Evolutionary conservation across 2,888 invertebrate species (phyloP), one percentile per base, ranked within the genome.

Genomic region (Tetranychus truncatus): DNA sequence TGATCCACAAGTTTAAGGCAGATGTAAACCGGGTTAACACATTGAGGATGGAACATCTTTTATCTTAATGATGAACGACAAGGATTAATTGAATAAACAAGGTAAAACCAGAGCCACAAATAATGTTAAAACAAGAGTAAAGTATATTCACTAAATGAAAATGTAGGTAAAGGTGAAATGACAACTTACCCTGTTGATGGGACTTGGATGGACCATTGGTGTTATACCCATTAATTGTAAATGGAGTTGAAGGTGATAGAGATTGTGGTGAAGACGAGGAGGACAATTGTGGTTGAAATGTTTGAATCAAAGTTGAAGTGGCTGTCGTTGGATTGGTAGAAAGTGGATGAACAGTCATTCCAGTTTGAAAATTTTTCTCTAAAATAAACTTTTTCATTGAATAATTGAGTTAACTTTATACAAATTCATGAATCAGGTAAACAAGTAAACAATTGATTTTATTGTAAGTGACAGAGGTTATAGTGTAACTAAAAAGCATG

Each of bases 281-380:
- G 9, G 55, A 55, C 15, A 34, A 15, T 55, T 55, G 55, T 55
- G 55, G 55, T 7, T 55, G 55, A 15, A 15, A 55, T 55, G 55
- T 15, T 55, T 55, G 55, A 1, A 55, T 9, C 9, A 55, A 15
- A 15, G 55, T 9, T 55, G 55, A 55, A 55, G 9, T 55, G 11
- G 55, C 15, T 55, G 55, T 9, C 55, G 55, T 9, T 55, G 55
- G 55, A 15, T 55, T 9, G 9, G 5, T 15, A 55, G 55, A 55
- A 55, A 55, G 55, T 55, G 55, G 55, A 55, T 55, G 55, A 55
- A 55, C 55, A 55, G 55, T 55, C 55, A 55, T 55, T 55, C 55
- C 55, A 55, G 55, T 55, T 9, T 9, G 15, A 15, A 55, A 55
- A 55, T 55, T 55, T 55, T 55, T 55, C 55, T 55, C 55, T 55